Conservation (phyloP, 2,797 vertebrate species). For the Jordanella pulchra region DNA sequence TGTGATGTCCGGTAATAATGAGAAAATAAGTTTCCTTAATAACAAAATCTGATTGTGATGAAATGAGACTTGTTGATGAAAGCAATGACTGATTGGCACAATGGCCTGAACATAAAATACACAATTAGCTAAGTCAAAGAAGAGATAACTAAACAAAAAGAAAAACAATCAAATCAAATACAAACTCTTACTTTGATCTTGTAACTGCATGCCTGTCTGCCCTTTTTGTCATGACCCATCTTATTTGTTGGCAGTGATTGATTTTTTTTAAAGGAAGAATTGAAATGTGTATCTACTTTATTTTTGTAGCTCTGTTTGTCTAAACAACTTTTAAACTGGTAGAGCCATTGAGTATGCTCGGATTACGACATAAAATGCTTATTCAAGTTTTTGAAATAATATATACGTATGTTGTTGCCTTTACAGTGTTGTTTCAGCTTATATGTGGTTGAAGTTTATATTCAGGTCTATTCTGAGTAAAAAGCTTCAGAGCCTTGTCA, state of each 20-base stretch:
- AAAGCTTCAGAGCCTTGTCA: constrained; percentile 27
- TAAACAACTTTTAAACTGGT: neutral
- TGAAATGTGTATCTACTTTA: neutral
- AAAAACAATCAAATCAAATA: no score
- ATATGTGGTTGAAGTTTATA: constrained; percentile 8
- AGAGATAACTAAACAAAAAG: no score
- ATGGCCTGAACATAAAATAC: neutral
- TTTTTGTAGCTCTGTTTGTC: neutral
- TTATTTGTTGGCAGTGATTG: no score
- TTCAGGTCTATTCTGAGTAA: constrained; percentile 10
- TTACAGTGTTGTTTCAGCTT: neutral
- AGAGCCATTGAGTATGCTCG: neutral
- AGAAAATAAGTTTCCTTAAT: neutral
- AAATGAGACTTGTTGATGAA: neutral
- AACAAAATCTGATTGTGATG: neutral
- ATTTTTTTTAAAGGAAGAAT: no score
- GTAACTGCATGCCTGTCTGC: no score
- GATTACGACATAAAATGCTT: neutral
- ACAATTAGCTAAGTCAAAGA: no score
- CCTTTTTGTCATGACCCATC: no score
- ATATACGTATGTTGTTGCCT: no score
- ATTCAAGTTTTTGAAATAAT: no score
- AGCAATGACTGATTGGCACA: neutral
- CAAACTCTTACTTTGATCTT: no score
- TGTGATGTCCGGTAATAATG: neutral